Evolutionary conservation across 2,113 vertebrate species (phyloP), one percentile per base, ranked within the genome.

Genomic region (Speoplatyrhinus poulsoni): DNA sequence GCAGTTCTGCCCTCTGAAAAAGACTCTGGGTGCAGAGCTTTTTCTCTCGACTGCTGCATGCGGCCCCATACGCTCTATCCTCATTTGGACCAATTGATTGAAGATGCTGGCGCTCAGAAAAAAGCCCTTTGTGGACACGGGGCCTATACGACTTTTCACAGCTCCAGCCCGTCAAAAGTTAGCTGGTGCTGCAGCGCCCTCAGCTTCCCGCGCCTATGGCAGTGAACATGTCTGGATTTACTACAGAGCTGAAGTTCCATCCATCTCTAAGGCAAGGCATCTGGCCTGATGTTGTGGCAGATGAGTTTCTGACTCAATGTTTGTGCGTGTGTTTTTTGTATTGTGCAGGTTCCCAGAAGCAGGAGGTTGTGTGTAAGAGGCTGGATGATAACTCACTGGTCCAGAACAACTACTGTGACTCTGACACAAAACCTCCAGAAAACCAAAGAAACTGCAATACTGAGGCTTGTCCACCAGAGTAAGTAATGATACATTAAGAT

Each of bases 391-490:
- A 87, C 92, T 97, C 96, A 1, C 73, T 95, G 89, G 97, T 98
- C 50, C 97, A 99, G 90, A 98, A 96, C 92, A 98, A 85, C 91
- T 98, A 98, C 90, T 99, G 98, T 82, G 97, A 99, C 77, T 92
- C 91, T 60, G 98, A 98, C 81, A 91, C 94, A 85, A 99, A 96
- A 78, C 94, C 94, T 60, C 96, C 97, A 47, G 97, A 98, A 91
- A 98, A 95, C 90, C 98, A 97, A 86, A 93, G 96, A 79, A 81
- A 92, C 88, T 99, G 98, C 91, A 98, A 96, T 84, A 93, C 92
- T 50, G 98, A 99, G 92, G 94, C 96, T n/a, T 99, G 98, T 77
- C 95, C 96, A 60, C 94, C 98, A n/a, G 98, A 99, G 98, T 99
- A 93, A 90, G 98, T 98, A 82, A n/a, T 3, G 3, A n/a, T 12